phyloP scores from a whole-genome alignment of 2,113 vertebrate genomes.

The Cyanoliseus patagonus region DNA sequence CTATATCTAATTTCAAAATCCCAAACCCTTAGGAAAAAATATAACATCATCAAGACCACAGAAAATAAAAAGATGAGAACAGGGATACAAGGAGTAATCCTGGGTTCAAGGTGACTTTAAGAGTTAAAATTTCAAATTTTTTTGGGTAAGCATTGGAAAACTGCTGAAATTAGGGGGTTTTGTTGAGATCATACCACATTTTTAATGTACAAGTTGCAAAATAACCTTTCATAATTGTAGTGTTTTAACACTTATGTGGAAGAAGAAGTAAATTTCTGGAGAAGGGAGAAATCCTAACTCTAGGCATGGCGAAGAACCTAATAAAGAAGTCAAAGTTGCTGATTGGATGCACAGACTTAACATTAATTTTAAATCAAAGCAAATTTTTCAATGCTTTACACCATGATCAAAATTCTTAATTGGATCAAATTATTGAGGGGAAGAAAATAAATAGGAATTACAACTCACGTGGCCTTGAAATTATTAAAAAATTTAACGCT shows the following conservation, averaged over 20 bases:
- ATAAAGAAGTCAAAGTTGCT: background rate
- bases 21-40: background rate
- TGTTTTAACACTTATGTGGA: background rate
- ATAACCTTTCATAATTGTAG: background rate
- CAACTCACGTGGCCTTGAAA: background rate
- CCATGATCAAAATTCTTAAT: background rate
- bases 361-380: background rate
- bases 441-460: background rate
- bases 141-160: background rate
- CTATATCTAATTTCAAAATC: background rate
- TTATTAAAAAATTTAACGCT: background rate
- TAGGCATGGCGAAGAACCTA: background rate
- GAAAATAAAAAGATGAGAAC: background rate
- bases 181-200: background rate
- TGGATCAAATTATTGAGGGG: background rate
- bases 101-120: background rate
- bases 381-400: background rate
- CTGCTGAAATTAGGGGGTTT: background rate
- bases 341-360: background rate
- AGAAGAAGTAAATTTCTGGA: background rate
- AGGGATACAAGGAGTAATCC: background rate
- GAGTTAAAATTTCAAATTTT: background rate
- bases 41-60: background rate
- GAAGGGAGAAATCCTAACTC: background rate
- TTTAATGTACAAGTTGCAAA: background rate